Base-by-base conservation (phyloP, 2,113 vertebrate genomes). In the Spheniscus mendiculus region DNA sequence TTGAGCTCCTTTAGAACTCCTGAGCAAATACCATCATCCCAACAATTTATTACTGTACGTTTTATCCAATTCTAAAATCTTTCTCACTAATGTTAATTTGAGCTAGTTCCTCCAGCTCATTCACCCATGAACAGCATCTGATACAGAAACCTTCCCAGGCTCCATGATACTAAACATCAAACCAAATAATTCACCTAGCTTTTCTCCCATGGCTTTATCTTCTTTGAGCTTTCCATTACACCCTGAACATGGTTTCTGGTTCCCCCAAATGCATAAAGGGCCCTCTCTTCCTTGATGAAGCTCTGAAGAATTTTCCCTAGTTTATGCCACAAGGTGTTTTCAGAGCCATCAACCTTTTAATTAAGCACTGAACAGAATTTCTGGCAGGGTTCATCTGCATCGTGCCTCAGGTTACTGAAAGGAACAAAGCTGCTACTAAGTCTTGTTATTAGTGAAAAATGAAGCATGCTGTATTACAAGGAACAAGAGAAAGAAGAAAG, bases 71-170 rank as follows among this genome's bases (percentile, higher is more conserved):
- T 70, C 21, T 59, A 74, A 78, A 90, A 74, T 47, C 7, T 53
- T 69, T 76, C 53, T 84, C 11, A 72, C 15, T 47, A 70, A 21
- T 11, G 8, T n/a, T 90, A 9, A 49, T 84, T 77, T 84, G 49
- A 89, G 67, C 11, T 38, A 78, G 30, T 44, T 71, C n/a, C 38
- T 92, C 18, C 15, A 52, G 20, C 23, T 74, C 18, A 52, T 83
- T 86, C 20, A 76, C 38, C 3, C n/a, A 55, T 0, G 0, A 62
- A 53, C 4, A 74, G 20, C 11, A 56, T 23, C 11, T 56, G 49
- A 56, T 20, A 55, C 0, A 44, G 45, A 40, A 87, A 70, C 19
- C 50, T 73, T 70, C 47, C 12, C 12, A 89, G 47, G 17, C 27
- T 25, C 23, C 36, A 15, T 53, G 36, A 70, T 20, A 81, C 20